Evolutionary conservation across 1,140 invertebrate genomes (phyloP), one percentile per base, ranked within the genome.

Genomic region (Drosophila auraria): DNA sequence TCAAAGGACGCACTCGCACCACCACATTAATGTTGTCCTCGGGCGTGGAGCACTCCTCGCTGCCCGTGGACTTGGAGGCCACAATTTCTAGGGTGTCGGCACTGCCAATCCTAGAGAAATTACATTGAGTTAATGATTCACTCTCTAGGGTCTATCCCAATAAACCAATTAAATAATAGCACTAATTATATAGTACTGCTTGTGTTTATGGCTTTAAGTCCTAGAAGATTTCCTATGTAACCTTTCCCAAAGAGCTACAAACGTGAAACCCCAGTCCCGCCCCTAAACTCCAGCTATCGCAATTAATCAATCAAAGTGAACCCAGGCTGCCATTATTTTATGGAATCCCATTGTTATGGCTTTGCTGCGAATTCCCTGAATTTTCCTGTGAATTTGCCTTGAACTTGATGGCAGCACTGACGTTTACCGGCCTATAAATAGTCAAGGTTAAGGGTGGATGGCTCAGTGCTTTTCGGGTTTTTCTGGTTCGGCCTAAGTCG

Each of bases 21-120:
- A 96, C 96, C 15, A 97, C 96, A 92, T 96, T 97, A 61, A 97
- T 97, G 82, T 96, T 97, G 82, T 97, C 96, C 87, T 97, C 96
- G n/a, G 94, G 93, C 42, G 92, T 93, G 25, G 92, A 93, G 42
- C 91, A 92, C 56, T 93, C 91, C 60, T 90, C 84, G 61, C 91
- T 92, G 51, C 84, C 83, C 15, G 84, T 91, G 11, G 92, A 93
- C 15, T 92, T 92, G 30, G 92, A 93, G 45, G 92, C 92, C 6
- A 93, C 87, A 38, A 93, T 84, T 83, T 93, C 92, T 65, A 92
- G 53, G 5, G 92, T 93, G 62, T 93, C 92, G 12, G 91, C 91
- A 51, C 92, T 92, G 38, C 92, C 92, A 78, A 93, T 93, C 75
- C 92, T 93, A 20, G 11, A 33, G 3, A 51, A 51, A 69, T 30